Evolutionary conservation across 2,797 vertebrate genomes (phyloP).

Genomic region (Pteronotus mesoamericanus): DNA sequence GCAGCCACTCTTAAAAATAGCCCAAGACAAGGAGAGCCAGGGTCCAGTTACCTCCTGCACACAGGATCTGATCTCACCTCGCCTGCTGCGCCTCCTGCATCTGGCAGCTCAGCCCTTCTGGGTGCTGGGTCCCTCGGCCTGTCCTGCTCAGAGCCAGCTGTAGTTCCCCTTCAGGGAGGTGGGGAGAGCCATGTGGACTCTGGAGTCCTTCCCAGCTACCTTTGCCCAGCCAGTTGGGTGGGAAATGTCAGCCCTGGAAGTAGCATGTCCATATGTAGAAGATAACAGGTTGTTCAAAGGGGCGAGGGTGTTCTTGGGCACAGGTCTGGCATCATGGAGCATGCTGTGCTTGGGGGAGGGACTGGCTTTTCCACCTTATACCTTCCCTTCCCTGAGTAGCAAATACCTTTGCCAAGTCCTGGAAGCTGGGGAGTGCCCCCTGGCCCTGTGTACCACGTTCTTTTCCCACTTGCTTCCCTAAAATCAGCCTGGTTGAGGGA

Average conservation of each 20-base stretch:
- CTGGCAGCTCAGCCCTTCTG: not conserved
- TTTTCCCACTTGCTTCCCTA: not conserved
- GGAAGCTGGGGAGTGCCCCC: not conserved
- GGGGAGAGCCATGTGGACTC: not conserved
- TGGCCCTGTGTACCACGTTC: not conserved
- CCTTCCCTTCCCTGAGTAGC: not conserved
- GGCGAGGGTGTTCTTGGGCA: not conserved
- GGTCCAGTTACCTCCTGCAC: conserved; percentile 63
- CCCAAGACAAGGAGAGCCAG: conserved; percentile 34
- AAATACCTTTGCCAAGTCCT: not conserved
- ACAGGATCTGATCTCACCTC: conserved; percentile 49
- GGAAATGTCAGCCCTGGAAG: not conserved
- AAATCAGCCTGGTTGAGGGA: not conserved
- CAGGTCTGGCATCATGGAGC: not conserved
- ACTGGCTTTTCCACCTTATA: not conserved
- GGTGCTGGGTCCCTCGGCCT: not conserved
- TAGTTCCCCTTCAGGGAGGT: not conserved
- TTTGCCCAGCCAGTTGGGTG: not conserved
- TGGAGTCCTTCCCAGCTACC: not conserved
- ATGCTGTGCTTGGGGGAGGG: not conserved
- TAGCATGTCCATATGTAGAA: not conserved
- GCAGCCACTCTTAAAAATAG: conserved; percentile 73
- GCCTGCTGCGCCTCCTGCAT: not conserved
- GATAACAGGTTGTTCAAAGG: not conserved
- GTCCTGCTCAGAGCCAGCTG: not conserved